phyloP scores from a whole-genome alignment of 2,888 invertebrate species.

The Branchellion lobata region DNA sequence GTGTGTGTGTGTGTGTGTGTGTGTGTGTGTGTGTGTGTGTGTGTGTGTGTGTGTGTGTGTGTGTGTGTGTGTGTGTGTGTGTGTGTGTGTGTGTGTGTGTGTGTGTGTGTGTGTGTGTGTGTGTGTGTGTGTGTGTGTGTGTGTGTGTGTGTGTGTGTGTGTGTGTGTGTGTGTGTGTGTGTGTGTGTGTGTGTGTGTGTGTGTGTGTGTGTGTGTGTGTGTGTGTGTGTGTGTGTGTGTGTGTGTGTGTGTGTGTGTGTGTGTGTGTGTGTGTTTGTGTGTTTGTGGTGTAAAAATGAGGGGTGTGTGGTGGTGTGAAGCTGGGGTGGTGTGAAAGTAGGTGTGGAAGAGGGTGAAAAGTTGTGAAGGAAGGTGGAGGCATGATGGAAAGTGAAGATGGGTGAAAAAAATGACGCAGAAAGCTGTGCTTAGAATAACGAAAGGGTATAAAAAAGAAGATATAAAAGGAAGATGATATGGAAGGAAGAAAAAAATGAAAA shows the following conservation, averaged over 20 bases:
- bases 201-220: slow-evolving; percentile 25
- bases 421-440: too few species aligned
- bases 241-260: slow-evolving; percentile 14
- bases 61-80: slow-evolving; percentile 8
- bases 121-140: slow-evolving; percentile 18
- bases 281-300: not conserved
- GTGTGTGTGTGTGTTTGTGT: slow-evolving; percentile 7
- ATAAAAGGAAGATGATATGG: too few species aligned
- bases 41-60: slow-evolving; percentile 18
- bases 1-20: slow-evolving; percentile 4
- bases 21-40: slow-evolving; percentile 18
- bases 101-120: slow-evolving; percentile 17
- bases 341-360: too few species aligned
- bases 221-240: slow-evolving; percentile 25
- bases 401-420: too few species aligned
- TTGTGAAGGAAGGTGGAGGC: too few species aligned
- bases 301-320: not conserved
- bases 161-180: slow-evolving; percentile 21
- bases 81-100: slow-evolving; percentile 15
- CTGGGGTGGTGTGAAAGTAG: not conserved
- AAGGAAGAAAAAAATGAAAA: too few species aligned
- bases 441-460: too few species aligned
- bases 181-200: slow-evolving; percentile 23
- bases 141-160: slow-evolving; percentile 18
- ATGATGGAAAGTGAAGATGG: too few species aligned